phyloP scores from a whole-genome alignment of 2,888 invertebrate genomes.

The Drosophila mayaguana region DNA sequence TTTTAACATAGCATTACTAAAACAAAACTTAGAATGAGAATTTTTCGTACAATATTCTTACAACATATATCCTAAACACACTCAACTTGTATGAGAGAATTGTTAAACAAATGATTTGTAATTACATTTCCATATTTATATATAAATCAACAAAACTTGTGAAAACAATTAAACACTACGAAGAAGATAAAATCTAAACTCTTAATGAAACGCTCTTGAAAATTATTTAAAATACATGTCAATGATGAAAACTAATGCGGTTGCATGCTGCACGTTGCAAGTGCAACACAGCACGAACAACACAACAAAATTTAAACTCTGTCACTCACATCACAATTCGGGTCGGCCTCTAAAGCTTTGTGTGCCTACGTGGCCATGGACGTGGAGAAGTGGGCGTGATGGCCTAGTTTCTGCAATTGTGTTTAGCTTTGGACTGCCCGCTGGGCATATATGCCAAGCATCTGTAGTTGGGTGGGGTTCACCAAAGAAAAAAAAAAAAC shows the following conservation, averaged over 20 bases:
- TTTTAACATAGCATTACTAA: slow-evolving; percentile 37
- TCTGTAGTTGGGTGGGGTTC: slow-evolving; percentile 34
- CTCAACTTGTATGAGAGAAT: slow-evolving; percentile 11
- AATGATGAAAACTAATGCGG: slow-evolving; percentile 54
- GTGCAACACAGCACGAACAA: slow-evolving; percentile 27
- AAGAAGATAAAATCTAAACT: slow-evolving; percentile 45
- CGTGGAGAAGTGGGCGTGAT: slow-evolving; percentile 36
- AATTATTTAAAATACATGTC: slow-evolving; percentile 45
- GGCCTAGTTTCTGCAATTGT: slow-evolving; percentile 32
- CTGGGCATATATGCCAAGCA: slow-evolving; percentile 10
- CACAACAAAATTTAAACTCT: slow-evolving; percentile 41
- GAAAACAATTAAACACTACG: slow-evolving; percentile 54
- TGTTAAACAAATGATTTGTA: slow-evolving; percentile 34
- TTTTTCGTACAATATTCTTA: slow-evolving; percentile 35
- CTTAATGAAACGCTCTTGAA: slow-evolving; percentile 29
- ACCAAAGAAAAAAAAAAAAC: slow-evolving; percentile 14
- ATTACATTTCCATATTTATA: slow-evolving; percentile 23
- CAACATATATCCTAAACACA: slow-evolving; percentile 38
- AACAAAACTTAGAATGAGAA: slow-evolving; percentile 23
- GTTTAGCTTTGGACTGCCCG: slow-evolving; percentile 22
- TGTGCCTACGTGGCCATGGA: slow-evolving; percentile 10
- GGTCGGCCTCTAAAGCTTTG: slow-evolving; percentile 17
- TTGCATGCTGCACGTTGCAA: slow-evolving; percentile 21
- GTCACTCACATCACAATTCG: slow-evolving; percentile 66
- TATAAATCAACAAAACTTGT: slow-evolving; percentile 50